Evolutionary conservation across 2,797 vertebrate genomes (phyloP).

Genomic region (Trichosurus vulpecula): DNA sequence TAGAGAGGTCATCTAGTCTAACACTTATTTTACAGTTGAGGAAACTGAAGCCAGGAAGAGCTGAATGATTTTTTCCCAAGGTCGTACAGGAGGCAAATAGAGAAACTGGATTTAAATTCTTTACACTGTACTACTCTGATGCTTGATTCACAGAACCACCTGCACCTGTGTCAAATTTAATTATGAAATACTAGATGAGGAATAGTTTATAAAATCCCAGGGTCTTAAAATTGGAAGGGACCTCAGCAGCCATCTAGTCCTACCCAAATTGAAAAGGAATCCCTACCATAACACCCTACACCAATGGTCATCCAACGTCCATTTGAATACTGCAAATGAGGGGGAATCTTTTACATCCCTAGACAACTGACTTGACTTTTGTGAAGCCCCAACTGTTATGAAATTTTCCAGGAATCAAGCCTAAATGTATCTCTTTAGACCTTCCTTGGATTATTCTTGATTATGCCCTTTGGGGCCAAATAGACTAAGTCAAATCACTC

Average conservation of each 20-base stretch:
- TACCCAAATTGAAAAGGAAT: background rate
- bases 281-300: background rate
- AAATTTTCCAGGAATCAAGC: background rate
- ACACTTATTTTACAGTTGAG: background rate
- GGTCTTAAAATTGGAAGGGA: background rate
- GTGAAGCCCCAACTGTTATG: background rate
- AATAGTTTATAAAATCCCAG: background rate
- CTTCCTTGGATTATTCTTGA: background rate
- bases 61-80: constrained; percentile 13
- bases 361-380: background rate
- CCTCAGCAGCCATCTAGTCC: background rate
- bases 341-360: background rate
- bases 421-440: background rate
- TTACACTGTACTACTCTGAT: background rate
- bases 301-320: background rate
- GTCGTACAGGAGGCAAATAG: background rate
- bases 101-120: background rate
- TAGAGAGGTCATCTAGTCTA: background rate
- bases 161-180: background rate
- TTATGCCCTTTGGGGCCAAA: background rate
- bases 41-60: constrained; percentile 4
- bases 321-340: background rate
- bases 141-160: background rate
- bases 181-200: background rate
- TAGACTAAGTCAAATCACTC: background rate